These are phyloP conservation scores for Liasis olivaceus DNA, from an alignment of 2,797 vertebrate genomes.

Conservation along the genomic window DNA sequence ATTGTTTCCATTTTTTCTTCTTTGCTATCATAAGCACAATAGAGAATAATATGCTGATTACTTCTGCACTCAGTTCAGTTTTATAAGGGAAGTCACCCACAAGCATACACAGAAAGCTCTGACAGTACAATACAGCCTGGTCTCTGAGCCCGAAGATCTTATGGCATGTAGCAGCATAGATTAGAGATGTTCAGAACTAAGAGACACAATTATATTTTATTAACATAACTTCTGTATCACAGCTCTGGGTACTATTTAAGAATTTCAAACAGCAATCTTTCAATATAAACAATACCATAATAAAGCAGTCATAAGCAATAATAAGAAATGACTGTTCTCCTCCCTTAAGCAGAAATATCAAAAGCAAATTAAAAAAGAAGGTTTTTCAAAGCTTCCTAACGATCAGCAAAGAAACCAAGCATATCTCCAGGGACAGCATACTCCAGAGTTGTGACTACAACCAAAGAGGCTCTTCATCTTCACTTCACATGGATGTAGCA, in stretches of 20 bases:
- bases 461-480: neutral
- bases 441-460: neutral
- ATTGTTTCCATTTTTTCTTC: neutral
- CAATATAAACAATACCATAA: too few species aligned
- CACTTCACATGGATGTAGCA: neutral
- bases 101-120: neutral
- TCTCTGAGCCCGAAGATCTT: neutral
- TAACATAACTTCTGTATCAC: neutral
- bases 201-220: neutral
- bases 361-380: neutral
- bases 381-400: neutral
- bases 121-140: neutral
- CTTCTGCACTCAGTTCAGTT: neutral
- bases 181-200: neutral
- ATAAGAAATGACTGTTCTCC: too few species aligned
- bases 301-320: too few species aligned
- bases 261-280: too few species aligned
- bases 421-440: neutral
- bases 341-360: too few species aligned
- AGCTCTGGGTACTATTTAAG: neutral
- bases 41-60: neutral
- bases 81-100: neutral
- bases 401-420: neutral
- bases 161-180: neutral
- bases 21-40: neutral